These are phyloP conservation scores for Spodoptera litura DNA, from an alignment of 1,140 invertebrate species.

Conservation along the genomic window DNA sequence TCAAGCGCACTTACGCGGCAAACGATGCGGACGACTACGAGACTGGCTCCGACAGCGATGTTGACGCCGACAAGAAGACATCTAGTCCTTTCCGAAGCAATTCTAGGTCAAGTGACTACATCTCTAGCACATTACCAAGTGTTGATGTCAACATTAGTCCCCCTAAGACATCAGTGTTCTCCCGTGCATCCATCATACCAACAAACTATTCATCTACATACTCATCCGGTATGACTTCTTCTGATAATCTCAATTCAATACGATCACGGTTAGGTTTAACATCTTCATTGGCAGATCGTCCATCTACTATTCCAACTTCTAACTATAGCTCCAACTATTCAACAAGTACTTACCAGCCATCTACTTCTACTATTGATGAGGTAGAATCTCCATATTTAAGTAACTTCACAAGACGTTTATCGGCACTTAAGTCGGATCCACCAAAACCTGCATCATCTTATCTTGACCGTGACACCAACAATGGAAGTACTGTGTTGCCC, in stretches of 20 bases:
- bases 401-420: slow-evolving; percentile 88
- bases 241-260: slow-evolving; percentile 86
- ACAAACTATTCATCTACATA: slow-evolving; percentile 67
- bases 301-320: slow-evolving; percentile 56
- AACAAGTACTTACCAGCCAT: slow-evolving; percentile 73
- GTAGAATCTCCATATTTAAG: slow-evolving; percentile 89
- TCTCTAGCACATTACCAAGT: slow-evolving; percentile 76
- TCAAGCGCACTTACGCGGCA: slow-evolving; percentile 79
- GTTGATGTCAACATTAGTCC: slow-evolving; percentile 69
- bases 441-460: slow-evolving; percentile 64
- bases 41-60: slow-evolving; percentile 87
- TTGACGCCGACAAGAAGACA: slow-evolving; percentile 77
- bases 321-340: slow-evolving; percentile 70
- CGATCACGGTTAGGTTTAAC: slow-evolving; percentile 82
- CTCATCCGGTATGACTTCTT: slow-evolving; percentile 65
- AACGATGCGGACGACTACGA: slow-evolving; percentile 87
- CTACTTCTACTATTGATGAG: slow-evolving; percentile 76
- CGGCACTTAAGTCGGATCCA: slow-evolving; percentile 84
- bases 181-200: slow-evolving; percentile 71
- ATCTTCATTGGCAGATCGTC: slow-evolving; percentile 71
- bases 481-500: slow-evolving; percentile 72
- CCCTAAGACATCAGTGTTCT: slow-evolving; percentile 75
- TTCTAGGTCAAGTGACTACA: slow-evolving; percentile 81
- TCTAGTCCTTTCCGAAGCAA: slow-evolving; percentile 74
- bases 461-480: slow-evolving; percentile 75